Percentiles rank a stretch among this genome's conserved stretches.
phyloP scores from a whole-genome alignment of 2,797 vertebrate genomes.

The Echiichthys vipera region DNA sequence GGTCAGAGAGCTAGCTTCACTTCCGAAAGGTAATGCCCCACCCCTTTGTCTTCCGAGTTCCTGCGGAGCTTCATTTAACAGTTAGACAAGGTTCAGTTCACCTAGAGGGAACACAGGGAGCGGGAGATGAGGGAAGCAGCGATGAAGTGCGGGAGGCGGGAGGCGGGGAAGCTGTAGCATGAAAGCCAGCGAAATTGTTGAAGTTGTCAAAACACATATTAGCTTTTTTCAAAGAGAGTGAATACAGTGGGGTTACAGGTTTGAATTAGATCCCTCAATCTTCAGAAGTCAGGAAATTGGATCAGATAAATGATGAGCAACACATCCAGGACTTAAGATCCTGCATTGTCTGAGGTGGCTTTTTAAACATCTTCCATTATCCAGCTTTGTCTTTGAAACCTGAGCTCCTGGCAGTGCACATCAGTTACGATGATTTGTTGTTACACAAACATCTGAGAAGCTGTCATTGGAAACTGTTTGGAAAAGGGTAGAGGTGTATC shows the following conservation, averaged over 20 bases:
- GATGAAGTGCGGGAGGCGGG: constrained; percentile 18
- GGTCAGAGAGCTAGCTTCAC: constrained; percentile 63
- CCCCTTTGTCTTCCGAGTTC: constrained; percentile 7
- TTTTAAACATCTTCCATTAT: constrained; percentile 75
- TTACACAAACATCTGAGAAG: too few relatives aligned
- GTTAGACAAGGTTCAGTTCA: constrained; percentile 51
- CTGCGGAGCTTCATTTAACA: constrained; percentile 40
- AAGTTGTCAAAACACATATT: constrained; percentile 81
- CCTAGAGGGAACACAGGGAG: constrained; percentile 50
- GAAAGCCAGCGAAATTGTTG: constrained; percentile 70
- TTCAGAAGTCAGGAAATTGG: constrained; percentile 76
- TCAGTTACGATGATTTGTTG: too few relatives aligned
- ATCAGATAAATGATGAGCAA: constrained; percentile 71
- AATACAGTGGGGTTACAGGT: constrained; percentile 57
- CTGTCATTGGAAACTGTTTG: too few relatives aligned
- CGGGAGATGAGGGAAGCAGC: constrained; percentile 24
- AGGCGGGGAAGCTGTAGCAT: constrained; percentile 27
- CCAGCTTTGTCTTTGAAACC: constrained; percentile 77
- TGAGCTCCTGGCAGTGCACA: constrained; percentile 55
- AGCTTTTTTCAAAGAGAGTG: constrained; percentile 34
- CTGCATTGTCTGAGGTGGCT: constrained; percentile 68
- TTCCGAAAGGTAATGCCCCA: constrained; percentile 62
- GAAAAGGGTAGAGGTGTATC: too few relatives aligned
- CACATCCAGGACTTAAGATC: constrained; percentile 72
- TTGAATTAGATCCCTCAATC: constrained; percentile 70